These are phyloP conservation scores for Eledona agricola DNA, from an alignment of 2,888 invertebrate species.

Conservation along the genomic window DNA sequence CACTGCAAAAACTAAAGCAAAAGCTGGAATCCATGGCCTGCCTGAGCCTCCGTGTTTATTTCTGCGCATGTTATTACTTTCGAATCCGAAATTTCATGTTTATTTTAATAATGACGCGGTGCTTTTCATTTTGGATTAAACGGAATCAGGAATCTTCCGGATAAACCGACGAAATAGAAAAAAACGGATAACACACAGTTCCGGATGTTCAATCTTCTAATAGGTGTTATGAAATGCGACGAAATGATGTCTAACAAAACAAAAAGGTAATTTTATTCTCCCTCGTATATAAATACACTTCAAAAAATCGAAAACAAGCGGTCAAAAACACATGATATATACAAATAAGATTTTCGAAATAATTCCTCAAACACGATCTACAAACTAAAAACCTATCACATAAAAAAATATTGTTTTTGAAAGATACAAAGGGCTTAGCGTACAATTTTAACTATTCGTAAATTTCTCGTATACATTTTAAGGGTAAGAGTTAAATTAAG, in stretches of 20 bases:
- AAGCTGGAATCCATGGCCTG: no score
- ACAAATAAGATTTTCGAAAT: constrained; percentile 3
- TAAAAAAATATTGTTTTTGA: constrained; percentile 3
- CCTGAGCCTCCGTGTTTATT: no score
- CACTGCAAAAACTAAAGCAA: no score
- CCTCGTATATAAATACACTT: constrained; percentile 12
- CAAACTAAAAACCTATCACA: constrained; percentile 15
- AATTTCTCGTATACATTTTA: constrained; percentile 19
- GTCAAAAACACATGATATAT: constrained; percentile 8
- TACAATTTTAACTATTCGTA: constrained; percentile 10
- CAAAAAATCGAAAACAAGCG: constrained; percentile 2
- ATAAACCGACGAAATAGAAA: no score
- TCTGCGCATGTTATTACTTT: no score
- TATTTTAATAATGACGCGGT: no score
- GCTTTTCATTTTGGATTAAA: no score
- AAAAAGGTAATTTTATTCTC: constrained; percentile 12
- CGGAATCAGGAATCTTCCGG: no score
- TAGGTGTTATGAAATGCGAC: no score
- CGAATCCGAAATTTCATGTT: no score
- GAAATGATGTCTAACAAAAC: constrained; percentile 17
- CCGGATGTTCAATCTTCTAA: no score
- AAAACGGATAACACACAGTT: no score
- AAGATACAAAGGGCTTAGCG: neutral
- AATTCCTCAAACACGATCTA: neutral
- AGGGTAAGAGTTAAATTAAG: constrained; percentile 15